Evolutionary conservation across 2,888 invertebrate genomes (phyloP), one percentile per base, ranked within the genome.

Genomic region (Spodoptera littoralis): DNA sequence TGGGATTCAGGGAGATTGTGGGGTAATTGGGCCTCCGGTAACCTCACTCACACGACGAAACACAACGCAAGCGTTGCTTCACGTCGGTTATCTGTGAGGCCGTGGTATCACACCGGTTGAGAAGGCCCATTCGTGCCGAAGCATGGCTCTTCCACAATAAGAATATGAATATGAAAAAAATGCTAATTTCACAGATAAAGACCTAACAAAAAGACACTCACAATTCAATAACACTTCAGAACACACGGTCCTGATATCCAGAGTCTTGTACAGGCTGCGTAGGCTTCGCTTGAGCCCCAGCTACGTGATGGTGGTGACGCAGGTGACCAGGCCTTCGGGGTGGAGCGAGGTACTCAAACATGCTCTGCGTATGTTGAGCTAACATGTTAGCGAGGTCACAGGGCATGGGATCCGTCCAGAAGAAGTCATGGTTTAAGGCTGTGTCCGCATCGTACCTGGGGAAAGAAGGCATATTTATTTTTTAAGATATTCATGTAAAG

Each of bases 331-430:
- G 98, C 96, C 71, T 97, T 96, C 69, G 97, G 96, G 94, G 94
- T 0, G 94, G 94, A 3, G 94, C 94, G 68, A 99, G 93, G 90
- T 97, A 99, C 88, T 99, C 99, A 88, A 99, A 99, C 99, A 99
- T 99, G 90, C 98, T 98, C 84, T 96, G 96, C 96, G 98, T 71
- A 96, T 97, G 95, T 82, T 98, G 98, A 0, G 98, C 98, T 73
- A 99, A 92, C 98, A 99, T 99, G 93, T 97, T 97, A 57, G 96
- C 97, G 43, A 98, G 94, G 86, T 98, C 98, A 84, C 97, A 97
- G 0, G 99, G 99, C 97, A 98, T 97, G 0, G 99, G 99, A 88
- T 99, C 98, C 5, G 97, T 98, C 98, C 99, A 99, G 94, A 99
- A 99, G 94, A 99, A 99, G 88, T 99, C 98, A 86, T 99, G 99